Evolutionary conservation across 92 coral and sea anemone genomes (phyloP), one percentile per base, ranked within the genome.

Genomic region (Meandrina meandrites): DNA sequence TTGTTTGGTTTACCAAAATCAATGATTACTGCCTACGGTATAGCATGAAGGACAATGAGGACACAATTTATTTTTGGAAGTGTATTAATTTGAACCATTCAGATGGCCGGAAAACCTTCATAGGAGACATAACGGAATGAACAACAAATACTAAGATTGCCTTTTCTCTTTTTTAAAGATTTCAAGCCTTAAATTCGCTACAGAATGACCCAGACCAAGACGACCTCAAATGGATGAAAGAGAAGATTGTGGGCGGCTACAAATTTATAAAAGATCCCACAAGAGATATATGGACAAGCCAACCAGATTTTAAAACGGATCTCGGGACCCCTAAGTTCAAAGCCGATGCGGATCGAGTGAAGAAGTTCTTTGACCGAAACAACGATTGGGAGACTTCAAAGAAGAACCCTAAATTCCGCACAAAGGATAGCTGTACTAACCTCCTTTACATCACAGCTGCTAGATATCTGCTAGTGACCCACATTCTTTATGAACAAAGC

Each of bases 181-280:
- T 66, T 69, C 86, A 17, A 81, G 87, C 48, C 21, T 47, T 60
- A 34, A 28, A 68, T 31, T 70, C 19, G 36, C 86, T 18, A 50
- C 73, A 35, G 62, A 24, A 16, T 30, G 80, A 51, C 47, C 35
- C 64, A 57, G 18, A 79, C 8, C 57, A 86, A 35, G 19, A 40
- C 19, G 95, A 93, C 54, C 48, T 93, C 37, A 74, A 32, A 50
- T 93, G 93, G 89, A 75, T 93, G 28, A 91, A 89, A 58, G 80
- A 36, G 27, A 53, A 92, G 73, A 93, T 93, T 71, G 92, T 87
- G 19, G 92, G 86, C 53, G 57, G 50, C 50, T 93, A 87, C 91
- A 79, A 88, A 31, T 93, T 91, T 53, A 57, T 48, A 18, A 93
- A 88, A 62, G 51, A 82, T 24, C 1, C 73, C 73, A 16, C 32